Conservation (phyloP, 1,140 invertebrate species). For the Psilanteris sp. region DNA sequence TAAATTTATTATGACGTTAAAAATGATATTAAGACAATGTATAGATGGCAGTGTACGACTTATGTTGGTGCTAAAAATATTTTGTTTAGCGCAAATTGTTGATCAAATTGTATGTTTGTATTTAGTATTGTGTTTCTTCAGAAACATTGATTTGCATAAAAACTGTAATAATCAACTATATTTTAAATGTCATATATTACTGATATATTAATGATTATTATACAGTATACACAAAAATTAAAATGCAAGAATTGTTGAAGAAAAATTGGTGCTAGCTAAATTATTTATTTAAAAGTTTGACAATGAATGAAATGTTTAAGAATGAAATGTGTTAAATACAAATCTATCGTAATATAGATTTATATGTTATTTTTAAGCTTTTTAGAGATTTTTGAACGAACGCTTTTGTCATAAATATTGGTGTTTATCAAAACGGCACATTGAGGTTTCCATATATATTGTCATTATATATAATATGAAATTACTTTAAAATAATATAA, state of each 20-base stretch:
- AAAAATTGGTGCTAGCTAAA: slow-evolving; percentile 19
- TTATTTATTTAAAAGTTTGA: slow-evolving; percentile 12
- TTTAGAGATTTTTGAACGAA: no score
- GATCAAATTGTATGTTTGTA: slow-evolving; percentile 15
- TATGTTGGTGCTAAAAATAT: slow-evolving; percentile 23
- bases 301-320: not conserved
- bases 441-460: no score
- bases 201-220: slow-evolving; percentile 24
- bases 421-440: no score
- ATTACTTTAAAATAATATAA: no score
- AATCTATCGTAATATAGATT: no score
- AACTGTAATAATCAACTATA: no score
- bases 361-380: no score
- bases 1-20: slow-evolving; percentile 4
- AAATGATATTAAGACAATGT: not conserved
- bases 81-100: slow-evolving; percentile 1
- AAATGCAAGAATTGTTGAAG: not conserved
- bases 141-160: no score
- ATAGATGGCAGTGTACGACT: not conserved
- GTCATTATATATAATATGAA: no score
- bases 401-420: no score
- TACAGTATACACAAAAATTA: not conserved
- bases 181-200: slow-evolving; percentile 17
- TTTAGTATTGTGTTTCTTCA: slow-evolving; percentile 6
- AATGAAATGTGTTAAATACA: no score